These are phyloP conservation scores for Mercenaria mercenaria DNA, from an alignment of 1,140 invertebrate species.

Conservation along the genomic window DNA sequence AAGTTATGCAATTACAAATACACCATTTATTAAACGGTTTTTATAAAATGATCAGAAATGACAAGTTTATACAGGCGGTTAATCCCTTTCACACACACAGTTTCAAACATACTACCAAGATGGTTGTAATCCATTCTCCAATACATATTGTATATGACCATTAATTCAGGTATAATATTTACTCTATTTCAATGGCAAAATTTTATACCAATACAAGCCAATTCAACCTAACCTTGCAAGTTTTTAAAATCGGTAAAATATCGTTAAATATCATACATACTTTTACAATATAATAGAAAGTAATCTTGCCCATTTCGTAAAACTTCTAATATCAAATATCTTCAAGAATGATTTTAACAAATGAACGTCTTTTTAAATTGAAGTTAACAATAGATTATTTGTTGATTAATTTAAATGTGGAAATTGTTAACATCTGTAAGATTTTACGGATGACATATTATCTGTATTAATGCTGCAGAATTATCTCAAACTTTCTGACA, in stretches of 20 bases:
- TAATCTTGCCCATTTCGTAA: no score
- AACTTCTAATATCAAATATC: background rate
- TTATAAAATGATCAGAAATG: background rate
- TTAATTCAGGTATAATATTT: background rate
- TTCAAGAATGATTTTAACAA: background rate
- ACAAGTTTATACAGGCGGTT: constrained; percentile 1
- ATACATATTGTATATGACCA: background rate
- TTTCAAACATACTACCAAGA: background rate
- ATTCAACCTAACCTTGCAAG: background rate
- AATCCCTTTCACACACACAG: background rate
- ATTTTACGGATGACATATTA: no score
- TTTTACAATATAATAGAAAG: no score
- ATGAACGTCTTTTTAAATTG: background rate
- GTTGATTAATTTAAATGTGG: no score
- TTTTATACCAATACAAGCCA: background rate
- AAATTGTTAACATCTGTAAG: no score
- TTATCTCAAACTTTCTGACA: no score
- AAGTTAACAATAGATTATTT: no score
- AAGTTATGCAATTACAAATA: background rate
- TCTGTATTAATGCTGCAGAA: no score
- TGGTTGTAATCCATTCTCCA: background rate
- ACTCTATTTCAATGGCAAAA: background rate
- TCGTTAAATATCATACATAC: no score
- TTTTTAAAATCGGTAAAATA: background rate
- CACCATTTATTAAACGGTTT: background rate